These are phyloP conservation scores for Neosalanx taihuensis DNA, from an alignment of 2,797 vertebrate genomes.

Conservation along the genomic window DNA sequence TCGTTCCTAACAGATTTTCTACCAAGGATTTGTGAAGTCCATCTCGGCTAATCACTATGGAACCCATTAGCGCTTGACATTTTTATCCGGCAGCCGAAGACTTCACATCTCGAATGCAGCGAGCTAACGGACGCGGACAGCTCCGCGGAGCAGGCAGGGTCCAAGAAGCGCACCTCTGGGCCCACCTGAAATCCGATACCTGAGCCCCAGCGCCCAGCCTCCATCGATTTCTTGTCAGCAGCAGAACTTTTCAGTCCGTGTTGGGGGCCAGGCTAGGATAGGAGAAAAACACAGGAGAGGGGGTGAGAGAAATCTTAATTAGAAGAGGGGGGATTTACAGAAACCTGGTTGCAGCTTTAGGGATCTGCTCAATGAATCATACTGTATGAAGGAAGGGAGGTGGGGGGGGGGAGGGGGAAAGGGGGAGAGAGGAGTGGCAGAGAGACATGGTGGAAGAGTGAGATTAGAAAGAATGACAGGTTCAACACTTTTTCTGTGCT, in stretches of 20 bases:
- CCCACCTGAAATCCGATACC: slow-evolving; percentile 79
- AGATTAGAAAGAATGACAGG: slow-evolving; percentile 66
- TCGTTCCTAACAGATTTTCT: slow-evolving; percentile 71
- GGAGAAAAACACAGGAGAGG: slow-evolving; percentile 26
- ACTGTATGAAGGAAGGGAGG: slow-evolving; percentile 31
- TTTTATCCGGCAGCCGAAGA: slow-evolving; percentile 75
- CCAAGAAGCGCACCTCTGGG: slow-evolving; percentile 60
- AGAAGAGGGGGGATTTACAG: slow-evolving; percentile 69
- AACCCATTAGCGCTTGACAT: slow-evolving; percentile 80
- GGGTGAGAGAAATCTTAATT: slow-evolving; percentile 79
- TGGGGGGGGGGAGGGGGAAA: slow-evolving; percentile 22
- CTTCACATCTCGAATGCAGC: slow-evolving; percentile 57
- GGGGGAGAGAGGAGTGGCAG: slow-evolving; percentile 12
- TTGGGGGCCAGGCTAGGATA: slow-evolving; percentile 40
- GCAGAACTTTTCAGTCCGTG: slow-evolving; percentile 70
- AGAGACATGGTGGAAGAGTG: slow-evolving; percentile 11
- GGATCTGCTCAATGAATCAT: slow-evolving; percentile 63
- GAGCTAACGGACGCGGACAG: slow-evolving; percentile 63
- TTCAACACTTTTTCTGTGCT: slow-evolving; percentile 18
- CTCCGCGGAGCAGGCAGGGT: slow-evolving; percentile 44
- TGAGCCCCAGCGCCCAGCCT: slow-evolving; percentile 60
- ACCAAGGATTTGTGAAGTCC: slow-evolving; percentile 70
- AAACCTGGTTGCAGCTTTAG: slow-evolving; percentile 60
- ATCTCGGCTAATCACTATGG: slow-evolving; percentile 77
- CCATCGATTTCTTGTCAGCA: slow-evolving; percentile 79